Conservation (phyloP, 2,113 vertebrate species). For the Platycercus adscitus region DNA sequence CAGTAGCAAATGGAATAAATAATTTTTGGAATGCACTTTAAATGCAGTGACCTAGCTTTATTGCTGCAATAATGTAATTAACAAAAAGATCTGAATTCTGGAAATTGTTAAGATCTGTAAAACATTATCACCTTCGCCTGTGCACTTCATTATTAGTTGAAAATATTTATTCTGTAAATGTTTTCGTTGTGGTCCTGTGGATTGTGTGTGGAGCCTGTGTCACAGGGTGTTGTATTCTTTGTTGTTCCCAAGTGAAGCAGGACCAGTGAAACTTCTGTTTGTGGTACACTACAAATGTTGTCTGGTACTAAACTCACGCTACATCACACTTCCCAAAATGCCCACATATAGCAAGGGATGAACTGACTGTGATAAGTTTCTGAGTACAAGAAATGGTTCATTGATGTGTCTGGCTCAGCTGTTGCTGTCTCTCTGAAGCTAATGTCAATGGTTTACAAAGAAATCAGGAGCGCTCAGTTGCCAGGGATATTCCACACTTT, state of each 20-base stretch:
- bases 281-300: not conserved
- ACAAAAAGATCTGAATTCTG: not conserved
- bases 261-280: not conserved
- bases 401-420: not conserved
- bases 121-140: not conserved
- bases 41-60: not conserved
- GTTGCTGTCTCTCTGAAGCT: not conserved
- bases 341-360: accelerated
- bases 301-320: not conserved
- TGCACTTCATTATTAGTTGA: not conserved
- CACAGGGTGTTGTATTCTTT: not conserved
- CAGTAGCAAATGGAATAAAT: not conserved
- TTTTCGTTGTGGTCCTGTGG: not conserved
- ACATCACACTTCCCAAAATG: not conserved
- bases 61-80: not conserved
- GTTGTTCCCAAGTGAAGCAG: not conserved
- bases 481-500: not conserved
- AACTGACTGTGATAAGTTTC: not conserved
- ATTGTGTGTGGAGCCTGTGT: not conserved
- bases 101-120: not conserved
- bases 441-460: not conserved
- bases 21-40: not conserved
- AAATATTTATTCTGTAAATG: not conserved
- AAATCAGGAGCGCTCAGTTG: not conserved
- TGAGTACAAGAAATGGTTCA: not conserved